Conservation (phyloP, 1,140 invertebrate species). For the Ruditapes philippinarum region DNA sequence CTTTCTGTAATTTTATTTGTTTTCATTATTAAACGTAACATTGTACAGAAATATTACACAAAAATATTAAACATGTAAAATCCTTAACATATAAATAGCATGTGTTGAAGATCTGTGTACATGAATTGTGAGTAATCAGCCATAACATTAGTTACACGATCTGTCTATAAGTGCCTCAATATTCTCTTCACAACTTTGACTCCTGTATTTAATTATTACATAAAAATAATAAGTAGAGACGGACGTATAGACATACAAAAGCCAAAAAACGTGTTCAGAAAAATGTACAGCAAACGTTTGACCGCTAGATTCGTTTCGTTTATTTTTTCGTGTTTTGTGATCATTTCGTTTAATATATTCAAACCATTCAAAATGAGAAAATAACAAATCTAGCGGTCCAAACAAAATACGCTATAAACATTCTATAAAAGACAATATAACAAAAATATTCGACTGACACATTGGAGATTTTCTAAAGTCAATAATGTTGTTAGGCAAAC, state of each 20-base stretch:
- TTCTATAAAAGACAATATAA: constrained; percentile 41
- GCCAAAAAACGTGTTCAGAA: constrained; percentile 57
- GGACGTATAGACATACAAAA: constrained; percentile 43
- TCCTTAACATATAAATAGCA: background rate
- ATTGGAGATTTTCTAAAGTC: constrained; percentile 22
- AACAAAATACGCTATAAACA: constrained; percentile 40
- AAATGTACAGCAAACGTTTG: constrained; percentile 38
- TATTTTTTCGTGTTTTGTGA: too few relatives aligned
- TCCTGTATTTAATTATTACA: background rate
- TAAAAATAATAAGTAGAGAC: constrained; percentile 16
- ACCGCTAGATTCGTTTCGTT: background rate
- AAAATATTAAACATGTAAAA: background rate
- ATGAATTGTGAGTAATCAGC: too few relatives aligned
- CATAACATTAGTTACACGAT: too few relatives aligned
- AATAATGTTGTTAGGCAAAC: constrained; percentile 35
- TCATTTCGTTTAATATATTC: too few relatives aligned
- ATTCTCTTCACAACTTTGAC: too few relatives aligned
- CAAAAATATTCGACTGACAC: constrained; percentile 34
- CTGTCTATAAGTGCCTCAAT: too few relatives aligned
- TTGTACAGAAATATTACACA: background rate
- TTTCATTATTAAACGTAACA: background rate
- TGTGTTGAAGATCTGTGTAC: too few relatives aligned
- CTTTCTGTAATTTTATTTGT: background rate
- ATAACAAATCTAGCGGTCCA: constrained; percentile 19
- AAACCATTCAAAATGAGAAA: too few relatives aligned